These are phyloP conservation scores for Talpa occidentalis DNA, from an alignment of 2,113 vertebrate genomes.

Conservation along the genomic window DNA sequence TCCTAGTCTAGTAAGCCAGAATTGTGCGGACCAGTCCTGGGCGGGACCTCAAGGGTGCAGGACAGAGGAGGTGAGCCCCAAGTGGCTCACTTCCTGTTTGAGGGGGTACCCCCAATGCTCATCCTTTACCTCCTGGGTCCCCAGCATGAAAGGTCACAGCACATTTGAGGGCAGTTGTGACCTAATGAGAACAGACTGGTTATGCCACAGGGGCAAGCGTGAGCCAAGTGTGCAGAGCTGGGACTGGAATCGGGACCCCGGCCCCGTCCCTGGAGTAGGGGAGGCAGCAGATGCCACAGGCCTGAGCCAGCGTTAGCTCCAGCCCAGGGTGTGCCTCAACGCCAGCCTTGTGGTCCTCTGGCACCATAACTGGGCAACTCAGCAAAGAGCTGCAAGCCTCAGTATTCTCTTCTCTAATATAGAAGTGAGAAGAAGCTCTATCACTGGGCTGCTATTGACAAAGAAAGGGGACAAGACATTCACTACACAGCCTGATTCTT, in stretches of 20 bases:
- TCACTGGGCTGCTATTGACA: neutral
- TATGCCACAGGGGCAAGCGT: neutral
- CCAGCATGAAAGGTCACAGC: neutral
- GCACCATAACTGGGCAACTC: neutral
- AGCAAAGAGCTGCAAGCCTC: neutral
- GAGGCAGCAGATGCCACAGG: neutral
- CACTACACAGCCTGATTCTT: no score
- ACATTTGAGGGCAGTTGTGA: neutral
- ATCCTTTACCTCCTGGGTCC: neutral
- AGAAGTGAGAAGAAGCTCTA: neutral
- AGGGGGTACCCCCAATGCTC: neutral
- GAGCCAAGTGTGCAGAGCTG: neutral
- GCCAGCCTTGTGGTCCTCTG: neutral
- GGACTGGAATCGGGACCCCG: neutral
- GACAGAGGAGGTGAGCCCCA: fast-evolving
- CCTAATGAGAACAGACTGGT: neutral
- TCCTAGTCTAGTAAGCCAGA: neutral
- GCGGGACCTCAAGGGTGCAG: neutral
- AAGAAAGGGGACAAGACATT: neutral
- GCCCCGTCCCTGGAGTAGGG: neutral
- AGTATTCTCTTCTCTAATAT: neutral
- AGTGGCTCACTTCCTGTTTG: neutral
- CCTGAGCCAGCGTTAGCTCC: no score
- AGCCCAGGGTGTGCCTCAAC: neutral
- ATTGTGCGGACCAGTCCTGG: neutral